A percentile compares a stretch with the other conserved stretches of the same genome.
phyloP scores from a whole-genome alignment of 2,888 invertebrate genomes.

The Sarcophaga subvicina region DNA sequence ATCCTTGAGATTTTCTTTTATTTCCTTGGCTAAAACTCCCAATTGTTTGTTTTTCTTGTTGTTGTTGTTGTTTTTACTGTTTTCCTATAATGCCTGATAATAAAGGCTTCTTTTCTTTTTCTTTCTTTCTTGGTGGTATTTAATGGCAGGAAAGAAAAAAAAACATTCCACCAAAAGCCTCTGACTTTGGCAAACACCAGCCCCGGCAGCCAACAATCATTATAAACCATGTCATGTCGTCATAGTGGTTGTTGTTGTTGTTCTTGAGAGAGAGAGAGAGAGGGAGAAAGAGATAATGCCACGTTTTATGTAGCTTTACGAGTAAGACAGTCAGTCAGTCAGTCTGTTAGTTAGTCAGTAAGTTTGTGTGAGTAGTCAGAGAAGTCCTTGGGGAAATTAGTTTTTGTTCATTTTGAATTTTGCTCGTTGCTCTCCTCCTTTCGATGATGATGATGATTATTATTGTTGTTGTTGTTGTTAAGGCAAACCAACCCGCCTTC shows the following conservation, averaged over 20 bases:
- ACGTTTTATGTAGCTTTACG: not conserved
- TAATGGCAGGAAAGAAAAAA: not conserved
- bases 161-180: not conserved
- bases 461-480: not conserved
- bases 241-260: conserved; percentile 1
- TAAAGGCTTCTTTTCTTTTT: not conserved
- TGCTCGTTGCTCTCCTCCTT: conserved; percentile 71
- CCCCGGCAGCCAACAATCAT: not conserved
- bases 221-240: conserved; percentile 39
- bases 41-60: not conserved
- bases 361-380: conserved; percentile 66
- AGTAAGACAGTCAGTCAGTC: not conserved
- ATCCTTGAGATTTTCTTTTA: not conserved
- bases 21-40: not conserved
- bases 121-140: not conserved
- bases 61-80: not conserved
- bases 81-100: not conserved
- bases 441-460: conserved; percentile 15
- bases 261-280: not conserved
- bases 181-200: conserved; percentile 21
- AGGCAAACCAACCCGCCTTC: not conserved
- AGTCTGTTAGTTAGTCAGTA: not conserved
- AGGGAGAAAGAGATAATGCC: not conserved
- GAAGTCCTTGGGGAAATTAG: conserved; percentile 78
- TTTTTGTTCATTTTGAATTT: conserved; percentile 69